Percentiles rank a stretch among this genome's conserved stretches.
phyloP scores from a whole-genome alignment of 2,797 vertebrate species.

The Petrocephalus schoutedeni region DNA sequence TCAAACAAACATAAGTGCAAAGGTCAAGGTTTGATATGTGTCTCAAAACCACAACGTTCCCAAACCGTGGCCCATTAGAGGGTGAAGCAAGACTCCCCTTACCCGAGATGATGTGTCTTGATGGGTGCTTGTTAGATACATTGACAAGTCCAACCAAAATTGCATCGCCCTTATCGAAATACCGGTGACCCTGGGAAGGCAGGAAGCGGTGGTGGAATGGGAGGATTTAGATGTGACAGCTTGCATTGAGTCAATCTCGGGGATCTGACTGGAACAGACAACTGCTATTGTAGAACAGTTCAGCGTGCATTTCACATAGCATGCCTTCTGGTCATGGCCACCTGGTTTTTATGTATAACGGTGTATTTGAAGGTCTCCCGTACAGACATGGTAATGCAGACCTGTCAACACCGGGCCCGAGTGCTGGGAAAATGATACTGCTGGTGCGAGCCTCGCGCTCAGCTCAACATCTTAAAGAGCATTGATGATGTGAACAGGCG shows the following conservation, averaged over 20 bases:
- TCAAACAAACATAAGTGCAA: neutral
- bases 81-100: neutral
- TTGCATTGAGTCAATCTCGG: neutral
- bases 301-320: conserved; percentile 16
- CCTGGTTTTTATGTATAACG: conserved; percentile 19
- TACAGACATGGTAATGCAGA: conserved; percentile 11
- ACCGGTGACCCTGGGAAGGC: neutral
- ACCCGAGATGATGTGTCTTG: neutral
- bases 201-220: neutral
- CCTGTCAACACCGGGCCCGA: conserved; percentile 10
- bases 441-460: neutral
- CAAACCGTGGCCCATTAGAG: neutral
- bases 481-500: conserved; percentile 11
- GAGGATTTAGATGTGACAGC: neutral
- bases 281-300: conserved; percentile 8
- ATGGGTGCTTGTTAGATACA: neutral
- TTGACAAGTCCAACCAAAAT: neutral
- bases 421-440: conserved; percentile 13
- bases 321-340: neutral
- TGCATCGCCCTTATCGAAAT: neutral
- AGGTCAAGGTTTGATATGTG: neutral
- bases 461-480: neutral
- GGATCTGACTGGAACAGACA: neutral
- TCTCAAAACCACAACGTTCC: neutral
- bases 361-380: neutral